Conservation (phyloP, 2,797 vertebrate genomes). For the Chelon auratus region DNA sequence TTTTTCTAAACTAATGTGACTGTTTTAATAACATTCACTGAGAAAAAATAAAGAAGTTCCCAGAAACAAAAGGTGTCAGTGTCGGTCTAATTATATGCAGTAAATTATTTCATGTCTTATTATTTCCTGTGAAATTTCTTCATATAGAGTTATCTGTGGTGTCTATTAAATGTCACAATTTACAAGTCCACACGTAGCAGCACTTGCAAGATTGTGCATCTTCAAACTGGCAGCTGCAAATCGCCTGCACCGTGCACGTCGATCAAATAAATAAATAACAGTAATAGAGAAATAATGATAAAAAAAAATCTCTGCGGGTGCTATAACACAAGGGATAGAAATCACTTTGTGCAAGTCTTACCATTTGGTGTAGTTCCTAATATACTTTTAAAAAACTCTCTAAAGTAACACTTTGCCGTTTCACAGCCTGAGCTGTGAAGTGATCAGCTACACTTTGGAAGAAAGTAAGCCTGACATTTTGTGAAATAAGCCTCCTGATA, state of each 20-base stretch:
- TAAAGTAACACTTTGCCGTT: constrained; percentile 40
- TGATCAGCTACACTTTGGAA: constrained; percentile 60
- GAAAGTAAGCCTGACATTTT: constrained; percentile 73
- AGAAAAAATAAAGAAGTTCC: background rate
- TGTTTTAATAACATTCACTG: background rate
- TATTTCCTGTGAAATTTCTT: constrained; percentile 1
- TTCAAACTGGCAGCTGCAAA: no score
- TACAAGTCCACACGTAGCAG: no score
- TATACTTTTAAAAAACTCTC: constrained; percentile 18
- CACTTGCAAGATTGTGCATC: background rate
- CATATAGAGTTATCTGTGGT: background rate
- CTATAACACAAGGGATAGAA: background rate
- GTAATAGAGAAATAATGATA: no score
- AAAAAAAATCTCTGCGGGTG: no score
- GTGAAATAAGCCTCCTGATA: constrained; percentile 71
- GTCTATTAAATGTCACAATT: no score
- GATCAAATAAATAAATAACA: no score
- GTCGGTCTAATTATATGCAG: background rate
- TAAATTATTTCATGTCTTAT: background rate
- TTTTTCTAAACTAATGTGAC: background rate
- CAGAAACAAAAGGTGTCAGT: background rate
- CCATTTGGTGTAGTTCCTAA: constrained; percentile 18
- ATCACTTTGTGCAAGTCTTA: background rate
- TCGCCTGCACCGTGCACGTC: no score
- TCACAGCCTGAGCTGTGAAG: constrained; percentile 55